These are phyloP conservation scores for Sus cebifrons DNA, from an alignment of 2,797 vertebrate genomes.

Conservation along the genomic window DNA sequence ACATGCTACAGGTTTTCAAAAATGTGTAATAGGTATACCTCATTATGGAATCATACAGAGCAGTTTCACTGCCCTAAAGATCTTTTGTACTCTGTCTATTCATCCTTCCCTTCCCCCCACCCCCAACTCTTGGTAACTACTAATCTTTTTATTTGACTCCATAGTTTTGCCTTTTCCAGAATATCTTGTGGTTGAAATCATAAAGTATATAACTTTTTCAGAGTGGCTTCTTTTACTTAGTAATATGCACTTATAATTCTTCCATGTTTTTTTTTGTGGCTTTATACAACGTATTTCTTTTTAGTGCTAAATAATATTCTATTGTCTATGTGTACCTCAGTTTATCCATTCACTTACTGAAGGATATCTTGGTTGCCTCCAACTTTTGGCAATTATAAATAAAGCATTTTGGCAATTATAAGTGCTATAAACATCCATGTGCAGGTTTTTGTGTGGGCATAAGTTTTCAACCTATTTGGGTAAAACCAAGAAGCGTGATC, in stretches of 20 bases:
- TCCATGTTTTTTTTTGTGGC: not conserved
- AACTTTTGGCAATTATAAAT: not conserved
- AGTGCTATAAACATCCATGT: not conserved
- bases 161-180: not conserved
- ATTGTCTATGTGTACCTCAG: not conserved
- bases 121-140: not conserved
- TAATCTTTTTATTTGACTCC: not conserved
- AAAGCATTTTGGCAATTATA: not conserved
- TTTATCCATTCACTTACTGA: not conserved
- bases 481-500: not conserved
- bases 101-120: too few species aligned
- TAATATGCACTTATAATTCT: not conserved
- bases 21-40: not conserved
- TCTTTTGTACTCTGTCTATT: not conserved
- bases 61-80: not conserved
- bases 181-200: not conserved
- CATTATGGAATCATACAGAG: not conserved
- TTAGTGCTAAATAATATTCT: not conserved
- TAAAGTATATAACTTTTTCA: not conserved
- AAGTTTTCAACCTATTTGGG: not conserved
- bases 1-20: not conserved
- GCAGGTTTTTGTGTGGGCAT: not conserved
- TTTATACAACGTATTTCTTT: not conserved
- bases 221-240: not conserved
- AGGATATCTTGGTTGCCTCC: not conserved